Evolutionary conservation across 2,888 invertebrate genomes (phyloP).

Genomic region (Heteropelma amictum): DNA sequence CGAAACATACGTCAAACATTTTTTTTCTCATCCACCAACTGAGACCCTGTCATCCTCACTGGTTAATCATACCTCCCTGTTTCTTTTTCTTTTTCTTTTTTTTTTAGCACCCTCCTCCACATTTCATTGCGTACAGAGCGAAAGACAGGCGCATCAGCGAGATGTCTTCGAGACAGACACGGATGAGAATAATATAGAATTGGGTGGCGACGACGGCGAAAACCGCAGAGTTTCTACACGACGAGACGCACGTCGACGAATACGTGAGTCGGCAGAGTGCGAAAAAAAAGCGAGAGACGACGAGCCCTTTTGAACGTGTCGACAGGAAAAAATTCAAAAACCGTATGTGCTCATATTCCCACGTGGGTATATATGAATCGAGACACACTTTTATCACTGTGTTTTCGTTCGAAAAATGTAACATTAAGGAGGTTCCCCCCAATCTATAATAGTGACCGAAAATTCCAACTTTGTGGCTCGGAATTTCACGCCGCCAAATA

Average conservation of each 20-base stretch:
- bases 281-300: conserved; percentile 22
- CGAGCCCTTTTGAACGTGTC: conserved; percentile 43
- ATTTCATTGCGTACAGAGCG: not conserved
- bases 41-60: conserved; percentile 41
- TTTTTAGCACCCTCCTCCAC: conserved; percentile 15
- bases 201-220: too few species aligned
- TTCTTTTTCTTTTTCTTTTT: conserved; percentile 22
- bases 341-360: too few species aligned
- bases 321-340: too few species aligned
- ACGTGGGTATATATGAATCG: too few species aligned
- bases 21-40: conserved; percentile 34
- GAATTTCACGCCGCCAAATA: too few species aligned
- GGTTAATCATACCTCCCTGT: conserved; percentile 28
- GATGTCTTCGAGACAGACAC: conserved; percentile 34
- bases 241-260: conserved; percentile 45
- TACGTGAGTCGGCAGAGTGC: conserved; percentile 40
- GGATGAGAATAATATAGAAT: conserved; percentile 19
- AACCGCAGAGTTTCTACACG: too few species aligned
- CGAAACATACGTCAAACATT: conserved; percentile 60
- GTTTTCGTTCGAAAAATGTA: too few species aligned
- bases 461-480: too few species aligned
- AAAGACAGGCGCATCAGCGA: conserved; percentile 19
- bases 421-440: too few species aligned
- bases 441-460: too few species aligned
- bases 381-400: too few species aligned